Evolutionary conservation across 2,888 invertebrate genomes (phyloP).

Genomic region (Cantharis rufa): DNA sequence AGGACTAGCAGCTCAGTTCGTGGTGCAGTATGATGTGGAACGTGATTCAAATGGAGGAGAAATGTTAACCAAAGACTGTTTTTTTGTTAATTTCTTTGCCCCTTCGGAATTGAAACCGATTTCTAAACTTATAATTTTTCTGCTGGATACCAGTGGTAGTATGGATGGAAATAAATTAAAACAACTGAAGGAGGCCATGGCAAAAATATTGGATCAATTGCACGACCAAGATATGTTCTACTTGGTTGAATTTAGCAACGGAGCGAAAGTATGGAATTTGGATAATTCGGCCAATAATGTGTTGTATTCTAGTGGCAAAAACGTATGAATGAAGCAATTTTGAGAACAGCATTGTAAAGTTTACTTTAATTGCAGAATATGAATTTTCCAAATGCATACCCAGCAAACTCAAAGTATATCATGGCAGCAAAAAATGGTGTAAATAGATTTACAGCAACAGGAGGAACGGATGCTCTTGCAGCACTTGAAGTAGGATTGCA

Average conservation of each 20-base stretch:
- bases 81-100: slow-evolving; percentile 77
- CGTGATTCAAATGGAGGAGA: slow-evolving; percentile 63
- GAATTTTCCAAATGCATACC: slow-evolving; percentile 57
- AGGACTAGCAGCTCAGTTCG: slow-evolving; percentile 67
- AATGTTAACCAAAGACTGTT: slow-evolving; percentile 67
- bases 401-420: slow-evolving; percentile 61
- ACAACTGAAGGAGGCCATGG: slow-evolving; percentile 71
- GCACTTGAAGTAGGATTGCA: slow-evolving; percentile 62
- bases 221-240: slow-evolving; percentile 68
- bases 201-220: slow-evolving; percentile 66
- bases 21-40: slow-evolving; percentile 72
- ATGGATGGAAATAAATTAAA: slow-evolving; percentile 71
- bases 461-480: slow-evolving; percentile 71
- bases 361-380: slow-evolving; percentile 35
- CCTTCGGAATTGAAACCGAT: slow-evolving; percentile 64
- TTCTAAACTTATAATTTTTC: slow-evolving; percentile 71
- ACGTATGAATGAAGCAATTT: not conserved
- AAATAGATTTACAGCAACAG: slow-evolving; percentile 59
- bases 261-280: slow-evolving; percentile 60
- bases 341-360: not conserved
- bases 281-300: slow-evolving; percentile 53
- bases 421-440: slow-evolving; percentile 64
- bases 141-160: slow-evolving; percentile 75
- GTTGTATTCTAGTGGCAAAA: slow-evolving; percentile 27
- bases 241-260: slow-evolving; percentile 67